Evolutionary conservation across 1,140 invertebrate genomes (phyloP).

Genomic region (Vanessa tameamea): DNA sequence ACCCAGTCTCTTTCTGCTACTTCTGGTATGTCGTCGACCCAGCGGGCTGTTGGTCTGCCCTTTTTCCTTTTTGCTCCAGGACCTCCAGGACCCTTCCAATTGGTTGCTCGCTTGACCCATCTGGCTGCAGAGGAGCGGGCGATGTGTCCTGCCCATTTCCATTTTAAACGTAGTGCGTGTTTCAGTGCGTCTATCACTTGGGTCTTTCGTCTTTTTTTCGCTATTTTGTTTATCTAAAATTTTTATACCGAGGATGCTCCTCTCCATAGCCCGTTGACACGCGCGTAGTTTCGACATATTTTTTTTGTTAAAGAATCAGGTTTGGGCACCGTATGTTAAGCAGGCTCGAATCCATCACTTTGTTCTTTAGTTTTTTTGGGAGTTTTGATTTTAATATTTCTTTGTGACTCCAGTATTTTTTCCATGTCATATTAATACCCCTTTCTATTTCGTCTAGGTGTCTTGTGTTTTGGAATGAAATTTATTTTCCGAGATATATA

Average conservation of each 20-base stretch:
- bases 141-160: no score
- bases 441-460: slow-evolving; percentile 8
- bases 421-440: slow-evolving; percentile 12
- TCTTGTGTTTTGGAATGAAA: slow-evolving; percentile 26
- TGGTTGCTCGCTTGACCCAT: no score
- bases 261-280: not conserved
- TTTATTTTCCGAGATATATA: slow-evolving; percentile 17
- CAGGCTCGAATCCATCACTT: slow-evolving; percentile 24
- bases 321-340: slow-evolving; percentile 24
- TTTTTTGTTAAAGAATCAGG: not conserved
- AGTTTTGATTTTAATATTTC: slow-evolving; percentile 15
- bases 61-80: no score
- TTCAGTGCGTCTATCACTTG: no score
- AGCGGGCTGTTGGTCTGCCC: no score
- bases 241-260: not conserved
- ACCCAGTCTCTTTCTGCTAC: no score
- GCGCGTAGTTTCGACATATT: not conserved
- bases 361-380: slow-evolving; percentile 21
- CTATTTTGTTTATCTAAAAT: no score
- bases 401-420: slow-evolving; percentile 24
- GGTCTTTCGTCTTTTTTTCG: no score
- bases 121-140: no score
- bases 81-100: no score
- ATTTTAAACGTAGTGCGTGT: no score
- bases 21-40: no score